Percentiles rank a stretch among this genome's conserved stretches.
phyloP scores from a whole-genome alignment of 2,113 vertebrate species.

The Marmota flaviventris region DNA sequence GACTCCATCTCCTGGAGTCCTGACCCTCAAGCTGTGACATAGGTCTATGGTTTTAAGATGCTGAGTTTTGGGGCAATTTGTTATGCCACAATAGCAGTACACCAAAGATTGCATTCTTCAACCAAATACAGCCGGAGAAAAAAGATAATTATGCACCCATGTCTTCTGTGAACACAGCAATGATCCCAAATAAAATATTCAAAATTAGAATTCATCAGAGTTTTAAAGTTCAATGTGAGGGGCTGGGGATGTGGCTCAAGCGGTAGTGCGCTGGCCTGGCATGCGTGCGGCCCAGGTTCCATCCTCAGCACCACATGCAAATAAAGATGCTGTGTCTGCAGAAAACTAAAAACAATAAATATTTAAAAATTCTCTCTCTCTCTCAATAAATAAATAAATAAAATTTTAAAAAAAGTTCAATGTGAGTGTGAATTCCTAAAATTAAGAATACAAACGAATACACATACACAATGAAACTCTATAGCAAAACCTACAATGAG shows the following conservation, averaged over 20 bases:
- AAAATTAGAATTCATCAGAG: not conserved
- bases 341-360: too few relatives aligned
- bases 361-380: too few relatives aligned
- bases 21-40: not conserved
- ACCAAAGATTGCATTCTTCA: not conserved
- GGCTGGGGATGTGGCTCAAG: too few relatives aligned
- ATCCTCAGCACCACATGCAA: too few relatives aligned
- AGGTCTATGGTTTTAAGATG: not conserved
- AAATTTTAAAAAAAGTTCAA: too few relatives aligned
- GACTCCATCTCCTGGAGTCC: not conserved
- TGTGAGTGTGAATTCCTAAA: not conserved
- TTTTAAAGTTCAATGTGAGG: not conserved
- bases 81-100: not conserved
- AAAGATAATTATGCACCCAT: not conserved
- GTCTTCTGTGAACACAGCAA: not conserved
- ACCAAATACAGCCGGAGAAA: not conserved
- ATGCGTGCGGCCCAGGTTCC: too few relatives aligned
- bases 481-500: not conserved
- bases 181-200: not conserved
- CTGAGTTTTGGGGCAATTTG: not conserved
- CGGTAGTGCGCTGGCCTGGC: too few relatives aligned
- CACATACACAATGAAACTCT: not conserved
- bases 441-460: constrained; percentile 7
- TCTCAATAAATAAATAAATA: too few relatives aligned
- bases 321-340: too few relatives aligned